A percentile compares a stretch with the other conserved stretches of the same genome.
These are phyloP conservation scores for Lucilia sericata DNA, from an alignment of 1,140 invertebrate genomes.

Conservation along the genomic window DNA sequence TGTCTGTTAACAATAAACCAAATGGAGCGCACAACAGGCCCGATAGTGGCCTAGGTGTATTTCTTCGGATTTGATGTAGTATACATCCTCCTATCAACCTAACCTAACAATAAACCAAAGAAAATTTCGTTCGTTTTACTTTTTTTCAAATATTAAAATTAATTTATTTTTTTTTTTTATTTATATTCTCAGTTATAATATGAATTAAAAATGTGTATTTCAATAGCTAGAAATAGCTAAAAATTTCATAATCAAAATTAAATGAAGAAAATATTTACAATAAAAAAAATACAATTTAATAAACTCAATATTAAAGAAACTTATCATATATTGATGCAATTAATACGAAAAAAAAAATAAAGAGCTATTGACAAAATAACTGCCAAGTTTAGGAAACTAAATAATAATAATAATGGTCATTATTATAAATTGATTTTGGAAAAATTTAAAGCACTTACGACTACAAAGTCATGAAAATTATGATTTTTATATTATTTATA, in stretches of 20 bases:
- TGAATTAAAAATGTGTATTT: not conserved
- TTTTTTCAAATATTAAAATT: conserved; percentile 7
- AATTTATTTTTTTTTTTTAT: not conserved
- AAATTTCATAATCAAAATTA: conserved; percentile 4
- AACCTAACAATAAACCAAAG: no score
- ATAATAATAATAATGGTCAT: not conserved
- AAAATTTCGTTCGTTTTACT: not conserved
- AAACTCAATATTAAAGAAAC: not conserved
- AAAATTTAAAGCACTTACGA: conserved; percentile 5
- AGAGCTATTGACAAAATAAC: not conserved
- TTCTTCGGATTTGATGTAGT: no score
- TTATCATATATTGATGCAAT: not conserved
- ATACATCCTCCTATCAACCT: no score
- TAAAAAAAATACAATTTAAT: not conserved
- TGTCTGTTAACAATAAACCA: no score
- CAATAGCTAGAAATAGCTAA: not conserved
- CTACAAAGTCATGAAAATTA: conserved; percentile 7
- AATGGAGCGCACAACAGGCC: no score
- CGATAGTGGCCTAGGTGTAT: no score
- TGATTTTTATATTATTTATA: not conserved
- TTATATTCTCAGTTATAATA: conserved; percentile 15
- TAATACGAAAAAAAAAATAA: not conserved
- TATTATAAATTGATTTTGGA: not conserved
- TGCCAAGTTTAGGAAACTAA: conserved; percentile 2
- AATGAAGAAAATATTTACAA: not conserved